These are phyloP conservation scores for Ictalurus furcatus DNA, from an alignment of 2,113 vertebrate species.

Conservation along the genomic window DNA sequence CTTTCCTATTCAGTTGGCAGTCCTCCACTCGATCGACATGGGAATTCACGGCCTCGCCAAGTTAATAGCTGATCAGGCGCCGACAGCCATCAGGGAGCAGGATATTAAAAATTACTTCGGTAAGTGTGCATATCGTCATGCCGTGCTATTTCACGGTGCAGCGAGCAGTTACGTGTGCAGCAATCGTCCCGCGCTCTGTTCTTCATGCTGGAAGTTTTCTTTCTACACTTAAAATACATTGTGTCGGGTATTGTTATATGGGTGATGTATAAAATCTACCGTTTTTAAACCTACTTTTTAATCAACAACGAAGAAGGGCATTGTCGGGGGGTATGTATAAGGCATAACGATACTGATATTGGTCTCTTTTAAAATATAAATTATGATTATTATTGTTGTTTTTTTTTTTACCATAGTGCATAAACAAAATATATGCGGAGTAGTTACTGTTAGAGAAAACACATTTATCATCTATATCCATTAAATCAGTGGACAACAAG, in stretches of 20 bases:
- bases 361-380: too few relatives aligned
- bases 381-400: too few relatives aligned
- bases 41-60: constrained; percentile 96
- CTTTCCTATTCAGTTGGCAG: background rate
- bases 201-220: background rate
- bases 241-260: background rate
- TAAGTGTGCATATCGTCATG: background rate
- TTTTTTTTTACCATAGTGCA: too few relatives aligned
- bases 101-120: constrained; percentile 95
- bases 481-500: background rate
- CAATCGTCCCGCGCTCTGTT: background rate
- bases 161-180: background rate
- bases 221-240: background rate
- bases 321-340: background rate
- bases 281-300: background rate
- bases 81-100: constrained; percentile 87
- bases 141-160: background rate
- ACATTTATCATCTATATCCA: background rate
- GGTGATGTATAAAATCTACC: background rate
- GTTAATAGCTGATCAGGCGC: constrained; percentile 90
- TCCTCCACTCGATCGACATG: constrained; percentile 68
- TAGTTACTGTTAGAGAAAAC: background rate
- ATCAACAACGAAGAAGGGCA: background rate
- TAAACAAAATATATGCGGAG: background rate
- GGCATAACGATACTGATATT: too few relatives aligned